A percentile compares a stretch with the other conserved stretches of the same genome.
These are phyloP conservation scores for Ursus arctos DNA, from an alignment of 2,113 vertebrate genomes.

Conservation along the genomic window DNA sequence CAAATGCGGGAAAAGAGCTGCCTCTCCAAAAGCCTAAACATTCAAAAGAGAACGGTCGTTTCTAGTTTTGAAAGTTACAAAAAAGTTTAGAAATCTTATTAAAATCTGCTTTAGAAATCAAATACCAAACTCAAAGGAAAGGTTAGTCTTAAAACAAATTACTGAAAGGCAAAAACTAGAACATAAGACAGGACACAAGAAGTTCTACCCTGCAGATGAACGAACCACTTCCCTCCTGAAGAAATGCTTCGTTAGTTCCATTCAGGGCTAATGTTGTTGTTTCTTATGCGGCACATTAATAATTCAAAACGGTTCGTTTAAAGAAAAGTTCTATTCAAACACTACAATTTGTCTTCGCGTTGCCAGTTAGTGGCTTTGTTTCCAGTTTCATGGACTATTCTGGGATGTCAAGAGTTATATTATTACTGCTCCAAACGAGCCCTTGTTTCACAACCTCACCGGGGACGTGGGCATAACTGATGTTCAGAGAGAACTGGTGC, in stretches of 20 bases:
- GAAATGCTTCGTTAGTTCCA: neutral
- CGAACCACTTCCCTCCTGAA: neutral
- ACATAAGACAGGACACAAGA: neutral
- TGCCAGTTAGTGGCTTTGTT: conserved; percentile 69
- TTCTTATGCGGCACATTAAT: neutral
- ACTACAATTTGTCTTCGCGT: conserved; percentile 31
- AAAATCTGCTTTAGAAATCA: conserved; percentile 24
- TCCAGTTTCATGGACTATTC: conserved; percentile 61
- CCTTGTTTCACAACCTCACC: neutral
- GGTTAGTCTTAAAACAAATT: conserved; percentile 2
- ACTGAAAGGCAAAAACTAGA: neutral
- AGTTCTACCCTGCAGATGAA: conserved; percentile 13
- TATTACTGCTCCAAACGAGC: conserved; percentile 37
- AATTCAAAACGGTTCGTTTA: conserved; percentile 12
- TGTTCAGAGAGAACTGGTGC: neutral
- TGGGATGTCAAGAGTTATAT: conserved; percentile 67
- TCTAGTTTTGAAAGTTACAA: neutral
- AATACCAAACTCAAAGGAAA: conserved; percentile 14
- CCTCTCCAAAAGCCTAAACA: neutral
- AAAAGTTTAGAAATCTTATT: neutral
- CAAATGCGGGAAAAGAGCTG: neutral
- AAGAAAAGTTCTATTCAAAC: conserved; percentile 59
- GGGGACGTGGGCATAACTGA: neutral
- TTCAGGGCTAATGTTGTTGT: neutral
- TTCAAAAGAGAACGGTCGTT: conserved; percentile 29